A percentile compares a stretch with the other conserved stretches of the same genome.
Conservation (phyloP, 2,888 invertebrate species). For the Elmis aenea region DNA sequence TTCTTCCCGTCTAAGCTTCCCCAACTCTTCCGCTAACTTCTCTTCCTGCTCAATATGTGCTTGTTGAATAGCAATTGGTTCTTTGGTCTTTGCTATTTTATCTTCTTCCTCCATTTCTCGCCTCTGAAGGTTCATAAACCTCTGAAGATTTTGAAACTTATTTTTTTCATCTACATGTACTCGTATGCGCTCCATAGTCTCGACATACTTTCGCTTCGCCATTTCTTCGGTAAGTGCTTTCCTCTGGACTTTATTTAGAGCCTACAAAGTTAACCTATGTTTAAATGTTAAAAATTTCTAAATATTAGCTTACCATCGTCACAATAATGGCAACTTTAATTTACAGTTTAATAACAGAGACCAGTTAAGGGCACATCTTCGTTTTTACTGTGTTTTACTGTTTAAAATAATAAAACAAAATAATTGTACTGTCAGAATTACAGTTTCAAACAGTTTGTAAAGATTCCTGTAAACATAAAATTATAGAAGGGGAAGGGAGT, state of each 20-base stretch:
- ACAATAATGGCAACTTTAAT: neutral
- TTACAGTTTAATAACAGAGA: too few relatives aligned
- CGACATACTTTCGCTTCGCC: conserved; percentile 22
- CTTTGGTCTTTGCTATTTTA: conserved; percentile 21
- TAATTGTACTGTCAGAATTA: too few relatives aligned
- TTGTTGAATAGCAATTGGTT: conserved; percentile 26
- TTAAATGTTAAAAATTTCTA: neutral
- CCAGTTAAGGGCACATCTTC: too few relatives aligned
- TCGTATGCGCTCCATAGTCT: conserved; percentile 26
- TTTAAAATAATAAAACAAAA: too few relatives aligned
- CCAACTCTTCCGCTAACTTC: conserved; percentile 7
- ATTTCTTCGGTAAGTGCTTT: conserved; percentile 25
- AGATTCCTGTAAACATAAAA: too few relatives aligned
- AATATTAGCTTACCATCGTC: neutral
- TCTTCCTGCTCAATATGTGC: conserved; percentile 23
- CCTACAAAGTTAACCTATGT: conserved; percentile 13
- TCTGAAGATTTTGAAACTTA: conserved; percentile 32
- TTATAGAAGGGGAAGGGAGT: too few relatives aligned
- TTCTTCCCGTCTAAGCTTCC: conserved; percentile 10
- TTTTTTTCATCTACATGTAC: conserved; percentile 34
- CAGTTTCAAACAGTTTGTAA: too few relatives aligned
- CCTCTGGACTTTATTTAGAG: conserved; percentile 23
- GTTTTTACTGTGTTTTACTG: too few relatives aligned
- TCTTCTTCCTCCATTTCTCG: conserved; percentile 33
- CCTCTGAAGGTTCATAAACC: conserved; percentile 32